A percentile compares a stretch with the other conserved stretches of the same genome.
Evolutionary conservation across 2,888 invertebrate species (phyloP).

Genomic region (Sarcophaga variegata): DNA sequence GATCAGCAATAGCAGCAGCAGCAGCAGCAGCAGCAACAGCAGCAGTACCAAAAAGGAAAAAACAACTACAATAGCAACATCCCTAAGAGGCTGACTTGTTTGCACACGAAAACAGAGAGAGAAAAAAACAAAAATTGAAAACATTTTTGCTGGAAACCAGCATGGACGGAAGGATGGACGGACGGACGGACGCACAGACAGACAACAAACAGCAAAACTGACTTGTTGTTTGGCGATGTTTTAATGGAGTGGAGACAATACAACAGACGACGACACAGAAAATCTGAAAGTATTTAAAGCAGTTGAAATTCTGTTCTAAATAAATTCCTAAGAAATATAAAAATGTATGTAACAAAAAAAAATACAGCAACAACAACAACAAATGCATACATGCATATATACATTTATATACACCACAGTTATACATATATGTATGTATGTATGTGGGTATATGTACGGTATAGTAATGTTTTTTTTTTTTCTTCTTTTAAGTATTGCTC

Average conservation of each 20-base stretch:
- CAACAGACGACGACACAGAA: conserved; percentile 35
- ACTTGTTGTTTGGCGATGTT: background rate
- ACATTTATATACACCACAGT: background rate
- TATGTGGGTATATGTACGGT: conserved; percentile 32
- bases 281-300: conserved; percentile 69
- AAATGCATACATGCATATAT: conserved; percentile 14
- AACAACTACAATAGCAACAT: conserved; percentile 45
- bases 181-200: background rate
- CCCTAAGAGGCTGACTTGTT: conserved; percentile 53
- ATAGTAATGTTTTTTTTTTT: background rate
- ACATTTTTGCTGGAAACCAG: conserved; percentile 10
- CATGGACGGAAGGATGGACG: conserved; percentile 4
- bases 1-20: conserved; percentile 53
- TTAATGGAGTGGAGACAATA: background rate
- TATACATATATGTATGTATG: background rate
- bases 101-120: background rate
- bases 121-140: background rate
- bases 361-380: too few species aligned
- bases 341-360: conserved; percentile 10
- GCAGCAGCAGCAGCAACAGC: conserved; percentile 42
- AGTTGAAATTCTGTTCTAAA: conserved; percentile 78
- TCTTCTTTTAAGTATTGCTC: background rate
- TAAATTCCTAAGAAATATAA: conserved; percentile 79
- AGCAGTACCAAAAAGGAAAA: conserved; percentile 37
- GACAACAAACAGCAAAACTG: background rate